These are phyloP conservation scores for Crypturellus undulatus DNA, from an alignment of 2,113 vertebrate genomes.

Conservation along the genomic window DNA sequence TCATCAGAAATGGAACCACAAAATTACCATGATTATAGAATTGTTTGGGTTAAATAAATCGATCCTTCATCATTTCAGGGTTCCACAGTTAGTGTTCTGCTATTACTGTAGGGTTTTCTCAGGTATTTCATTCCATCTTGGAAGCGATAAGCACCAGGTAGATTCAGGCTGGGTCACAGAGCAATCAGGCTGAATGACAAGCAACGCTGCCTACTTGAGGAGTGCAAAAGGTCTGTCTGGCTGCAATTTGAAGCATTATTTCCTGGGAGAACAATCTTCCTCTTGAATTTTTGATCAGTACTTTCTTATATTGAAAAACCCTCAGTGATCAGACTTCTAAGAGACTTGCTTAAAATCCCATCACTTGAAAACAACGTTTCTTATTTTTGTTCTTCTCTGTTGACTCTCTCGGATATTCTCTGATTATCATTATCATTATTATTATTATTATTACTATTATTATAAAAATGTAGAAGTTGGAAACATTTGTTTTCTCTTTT, in stretches of 20 bases:
- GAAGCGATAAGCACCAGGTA: not conserved
- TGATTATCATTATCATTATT: no score
- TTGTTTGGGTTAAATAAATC: not conserved
- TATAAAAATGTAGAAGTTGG: not conserved
- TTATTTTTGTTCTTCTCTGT: not conserved
- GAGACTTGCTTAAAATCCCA: not conserved
- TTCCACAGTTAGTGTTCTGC: not conserved
- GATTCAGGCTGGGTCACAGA: slow-evolving; percentile 34
- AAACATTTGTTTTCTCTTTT: slow-evolving; percentile 3
- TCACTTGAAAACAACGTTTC: not conserved
- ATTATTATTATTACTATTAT: not conserved
- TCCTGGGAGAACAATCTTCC: slow-evolving; percentile 14
- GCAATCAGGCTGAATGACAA: slow-evolving; percentile 37
- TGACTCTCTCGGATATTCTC: not conserved
- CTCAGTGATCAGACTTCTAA: not conserved
- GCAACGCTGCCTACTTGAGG: not conserved
- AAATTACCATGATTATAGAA: not conserved
- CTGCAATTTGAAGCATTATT: slow-evolving; percentile 40
- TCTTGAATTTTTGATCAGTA: slow-evolving; percentile 15
- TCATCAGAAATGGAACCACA: not conserved
- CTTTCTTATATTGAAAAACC: not conserved
- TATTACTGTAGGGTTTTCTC: not conserved
- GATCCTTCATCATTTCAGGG: not conserved
- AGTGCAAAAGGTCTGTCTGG: slow-evolving; percentile 56
- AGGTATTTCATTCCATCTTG: slow-evolving; percentile 10